A percentile compares a stretch with the other conserved stretches of the same genome.
phyloP scores from a whole-genome alignment of 2,113 vertebrate genomes.

The Catagonus wagneri region DNA sequence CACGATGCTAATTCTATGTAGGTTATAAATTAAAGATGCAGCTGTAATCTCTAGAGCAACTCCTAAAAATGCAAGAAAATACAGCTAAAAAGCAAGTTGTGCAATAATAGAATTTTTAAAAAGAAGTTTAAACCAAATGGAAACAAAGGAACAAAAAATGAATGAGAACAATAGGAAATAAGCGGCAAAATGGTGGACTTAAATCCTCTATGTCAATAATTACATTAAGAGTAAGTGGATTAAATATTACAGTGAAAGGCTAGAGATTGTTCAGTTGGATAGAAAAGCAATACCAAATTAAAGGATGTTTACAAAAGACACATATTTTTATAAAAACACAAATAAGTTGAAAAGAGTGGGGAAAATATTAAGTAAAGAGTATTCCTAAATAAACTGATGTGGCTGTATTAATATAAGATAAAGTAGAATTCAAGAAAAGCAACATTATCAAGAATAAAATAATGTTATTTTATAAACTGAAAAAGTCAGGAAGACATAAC shows the following conservation, averaged over 20 bases:
- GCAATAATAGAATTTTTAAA: not conserved
- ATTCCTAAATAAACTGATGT: not conserved
- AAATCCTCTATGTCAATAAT: not conserved
- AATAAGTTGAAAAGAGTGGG: not conserved
- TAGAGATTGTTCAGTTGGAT: not conserved
- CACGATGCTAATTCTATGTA: not conserved
- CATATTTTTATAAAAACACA: not conserved
- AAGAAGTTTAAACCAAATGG: not conserved
- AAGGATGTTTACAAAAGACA: not conserved
- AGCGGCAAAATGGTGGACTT: not conserved
- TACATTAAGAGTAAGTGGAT: not conserved
- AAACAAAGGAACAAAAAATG: not conserved
- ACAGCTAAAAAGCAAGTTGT: not conserved
- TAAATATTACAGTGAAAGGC: not conserved
- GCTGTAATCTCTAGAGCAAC: not conserved
- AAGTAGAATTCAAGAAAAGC: not conserved
- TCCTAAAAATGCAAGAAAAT: not conserved
- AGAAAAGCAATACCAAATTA: not conserved
- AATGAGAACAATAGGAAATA: not conserved
- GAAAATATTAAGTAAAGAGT: not conserved
- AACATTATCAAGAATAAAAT: not conserved
- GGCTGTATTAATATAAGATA: not conserved
- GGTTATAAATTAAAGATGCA: not conserved
- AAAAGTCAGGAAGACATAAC: not conserved
- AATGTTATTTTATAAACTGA: not conserved